Evolutionary conservation across 2,888 invertebrate species (phyloP), one percentile per base, ranked within the genome.

Genomic region (Baronia brevicornis): DNA sequence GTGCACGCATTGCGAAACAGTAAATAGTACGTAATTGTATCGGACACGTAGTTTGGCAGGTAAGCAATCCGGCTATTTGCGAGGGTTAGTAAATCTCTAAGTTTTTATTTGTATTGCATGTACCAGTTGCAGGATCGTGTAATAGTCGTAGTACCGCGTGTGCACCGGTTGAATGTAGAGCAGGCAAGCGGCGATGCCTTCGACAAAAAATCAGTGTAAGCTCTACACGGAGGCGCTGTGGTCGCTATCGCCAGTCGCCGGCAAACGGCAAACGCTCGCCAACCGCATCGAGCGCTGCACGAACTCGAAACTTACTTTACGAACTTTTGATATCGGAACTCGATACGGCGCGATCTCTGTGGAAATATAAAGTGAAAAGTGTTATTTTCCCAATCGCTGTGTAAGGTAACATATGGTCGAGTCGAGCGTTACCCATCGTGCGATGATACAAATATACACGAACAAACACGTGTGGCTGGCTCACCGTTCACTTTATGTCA

Each of bases 171-270:
- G 71, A 78, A 82, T 82, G 77, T 84, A 61, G 82, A 82, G 80
- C 82, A 80, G 45, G 50, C 57, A 53, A 61, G 63, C 69, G 61
- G 66, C 77, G 74, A 80, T 82, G 82, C 79, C 82, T 82, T 61
- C 74, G 43, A 72, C 78, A 75, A 80, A 82, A 80, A 84, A 80
- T 80, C 82, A 84, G 82, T 84, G 77, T 82, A 79, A 78, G 77
- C 70, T 78, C 66, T 52, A 73, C 71, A 66, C 65, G 46, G 67
- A 60, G 58, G 63, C 70, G 65, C 53, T 55, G 39, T 80, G 73
- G 82, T 74, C 80, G 82, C 68, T 44, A 44, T 41, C 54, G 43
- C 51, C 44, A 53, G 41, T 48, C 51, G 52, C 50, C 41, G 53
- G 19, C 31, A 27, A 25, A 23, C 26, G 15, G 36, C 36, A 36